Conservation (phyloP, 2,113 vertebrate genomes). For the Eretmochelys imbricata region DNA sequence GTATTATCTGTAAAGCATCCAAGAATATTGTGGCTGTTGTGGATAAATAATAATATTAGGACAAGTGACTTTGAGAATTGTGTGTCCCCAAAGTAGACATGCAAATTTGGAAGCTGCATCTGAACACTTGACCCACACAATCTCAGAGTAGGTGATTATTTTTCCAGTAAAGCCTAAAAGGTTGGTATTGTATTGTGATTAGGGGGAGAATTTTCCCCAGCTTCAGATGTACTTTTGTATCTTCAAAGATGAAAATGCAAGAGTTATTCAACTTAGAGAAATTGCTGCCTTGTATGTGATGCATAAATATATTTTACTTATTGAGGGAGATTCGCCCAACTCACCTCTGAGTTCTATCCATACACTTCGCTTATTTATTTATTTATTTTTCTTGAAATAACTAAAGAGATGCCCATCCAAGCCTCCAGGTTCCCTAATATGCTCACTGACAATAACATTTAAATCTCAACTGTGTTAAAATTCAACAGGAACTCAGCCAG, state of each 20-base stretch:
- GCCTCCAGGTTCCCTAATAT: neutral
- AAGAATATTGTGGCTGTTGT: neutral
- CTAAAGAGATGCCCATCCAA: neutral
- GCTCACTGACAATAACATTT: neutral
- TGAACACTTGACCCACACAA: rapidly evolving
- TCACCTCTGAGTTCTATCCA: slow-evolving; percentile 20
- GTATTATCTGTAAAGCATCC: neutral
- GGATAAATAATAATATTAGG: neutral
- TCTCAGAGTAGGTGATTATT: neutral
- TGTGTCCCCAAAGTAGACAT: neutral
- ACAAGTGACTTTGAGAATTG: neutral
- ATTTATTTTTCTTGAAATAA: slow-evolving; percentile 26
- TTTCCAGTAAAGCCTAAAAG: neutral
- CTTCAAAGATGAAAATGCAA: neutral
- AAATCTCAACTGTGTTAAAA: neutral
- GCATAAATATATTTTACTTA: slow-evolving; percentile 41
- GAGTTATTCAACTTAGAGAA: neutral
- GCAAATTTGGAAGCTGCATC: neutral
- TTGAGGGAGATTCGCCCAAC: slow-evolving; percentile 19
- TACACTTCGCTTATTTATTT: neutral
- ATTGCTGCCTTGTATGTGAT: neutral
- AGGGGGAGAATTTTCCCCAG: neutral
- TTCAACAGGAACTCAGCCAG: neutral
- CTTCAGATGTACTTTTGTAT: neutral
- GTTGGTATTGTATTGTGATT: neutral